These are phyloP conservation scores for Gnatocerus cornutus DNA, from an alignment of 2,888 invertebrate species.

Conservation along the genomic window DNA sequence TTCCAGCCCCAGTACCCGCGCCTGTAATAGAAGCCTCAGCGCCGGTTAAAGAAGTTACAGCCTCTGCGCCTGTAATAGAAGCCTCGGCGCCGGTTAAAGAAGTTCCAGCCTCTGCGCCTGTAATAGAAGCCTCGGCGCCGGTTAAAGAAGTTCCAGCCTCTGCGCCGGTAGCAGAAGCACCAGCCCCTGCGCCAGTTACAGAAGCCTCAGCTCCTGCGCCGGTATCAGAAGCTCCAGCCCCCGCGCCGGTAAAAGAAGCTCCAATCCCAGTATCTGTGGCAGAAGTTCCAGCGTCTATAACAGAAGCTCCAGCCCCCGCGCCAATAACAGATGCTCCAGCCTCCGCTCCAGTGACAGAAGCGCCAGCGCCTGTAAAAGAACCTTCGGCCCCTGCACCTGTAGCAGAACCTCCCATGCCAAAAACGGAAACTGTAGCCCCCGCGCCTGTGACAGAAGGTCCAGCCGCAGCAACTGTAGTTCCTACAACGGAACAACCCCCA, in stretches of 20 bases:
- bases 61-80: not conserved
- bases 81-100: not conserved
- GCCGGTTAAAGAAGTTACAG: not conserved
- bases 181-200: too few relatives aligned
- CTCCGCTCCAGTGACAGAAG: too few relatives aligned
- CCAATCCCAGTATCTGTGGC: slow-evolving; percentile 34
- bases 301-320: slow-evolving; percentile 27
- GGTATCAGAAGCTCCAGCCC: slow-evolving; percentile 33
- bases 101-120: not conserved
- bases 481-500: not conserved
- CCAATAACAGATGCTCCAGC: too few relatives aligned
- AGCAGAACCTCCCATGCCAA: not conserved
- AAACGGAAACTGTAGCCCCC: too few relatives aligned
- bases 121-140: not conserved
- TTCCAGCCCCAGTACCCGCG: slow-evolving; percentile 34
- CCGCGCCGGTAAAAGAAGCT: slow-evolving; percentile 2
- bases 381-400: not conserved
- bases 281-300: slow-evolving; percentile 36
- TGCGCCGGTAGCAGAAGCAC: not conserved
- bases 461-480: not conserved
- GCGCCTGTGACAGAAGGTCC: too few relatives aligned
- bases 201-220: slow-evolving; percentile 6
- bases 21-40: slow-evolving; percentile 2
- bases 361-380: not conserved
- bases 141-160: not conserved